Base-by-base conservation (phyloP, 2,888 invertebrate species). In the Drosophila niveifrons region DNA sequence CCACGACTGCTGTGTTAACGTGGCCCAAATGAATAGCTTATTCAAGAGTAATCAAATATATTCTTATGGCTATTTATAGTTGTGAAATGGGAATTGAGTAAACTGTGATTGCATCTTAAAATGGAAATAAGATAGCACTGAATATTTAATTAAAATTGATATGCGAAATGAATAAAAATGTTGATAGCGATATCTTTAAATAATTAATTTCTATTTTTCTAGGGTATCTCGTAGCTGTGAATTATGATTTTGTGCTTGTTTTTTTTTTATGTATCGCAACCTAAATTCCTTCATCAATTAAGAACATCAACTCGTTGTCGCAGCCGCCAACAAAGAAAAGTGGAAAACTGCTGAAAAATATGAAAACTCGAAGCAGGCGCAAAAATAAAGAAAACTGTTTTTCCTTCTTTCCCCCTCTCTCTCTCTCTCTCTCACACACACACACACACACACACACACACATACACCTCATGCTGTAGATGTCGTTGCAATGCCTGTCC, bases 241-340 rank as follows among this genome's bases (percentile, higher is more conserved):
- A 28, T 15, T 8, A 31, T 3, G 13, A 39, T 6, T 3, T 10
- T 23, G 6, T 3, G 31, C 31, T n/a, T 4, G 6, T 66, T 75
- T 78, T 76, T 76, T 4, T 2, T 66, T 75, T 78, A 73, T 76
- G 6, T 23, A 76, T 87, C 72, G 63, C 75, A 88, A 47, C 89
- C 88, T 73, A 89, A 89, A 89, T 89, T 86, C 89, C 84, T 76
- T 86, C 86, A 86, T 86, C 86, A 86, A 90, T 89, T 86, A 86
- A 81, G 86, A 78, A 79, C 87, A 86, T 90, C 85, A 85, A 85
- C 89, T 89, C 82, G 80, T 82, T 73, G 85, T 69, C 66, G 69
- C 76, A 57, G 58, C 50, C 62, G 58, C 51, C 62, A 59, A 73
- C 78, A 75, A 79, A 70, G 66, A 63, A 73, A 69, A 63, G 59